These are phyloP conservation scores for Ptychobarbus kaznakovi DNA, from an alignment of 2,797 vertebrate species.

Conservation along the genomic window DNA sequence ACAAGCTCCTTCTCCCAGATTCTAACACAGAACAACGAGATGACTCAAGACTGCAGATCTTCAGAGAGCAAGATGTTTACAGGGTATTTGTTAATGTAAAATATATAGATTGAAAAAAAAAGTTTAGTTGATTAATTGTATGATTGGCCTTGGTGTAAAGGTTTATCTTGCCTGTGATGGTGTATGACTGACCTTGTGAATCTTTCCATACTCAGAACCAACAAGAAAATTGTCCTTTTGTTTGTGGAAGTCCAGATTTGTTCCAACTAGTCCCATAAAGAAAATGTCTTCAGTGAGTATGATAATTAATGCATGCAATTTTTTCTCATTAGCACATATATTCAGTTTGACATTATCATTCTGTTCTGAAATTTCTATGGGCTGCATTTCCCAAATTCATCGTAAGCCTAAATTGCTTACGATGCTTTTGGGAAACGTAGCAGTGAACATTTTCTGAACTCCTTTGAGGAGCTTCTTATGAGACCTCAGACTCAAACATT, in stretches of 20 bases:
- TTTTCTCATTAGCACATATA: not conserved
- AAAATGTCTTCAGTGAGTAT: not conserved
- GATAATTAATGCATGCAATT: not conserved
- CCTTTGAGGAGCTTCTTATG: not conserved
- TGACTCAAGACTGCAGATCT: not conserved
- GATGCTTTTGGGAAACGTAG: not conserved
- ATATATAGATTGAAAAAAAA: not conserved
- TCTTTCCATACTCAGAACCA: conserved; percentile 92
- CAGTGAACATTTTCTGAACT: not conserved
- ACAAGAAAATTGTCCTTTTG: conserved; percentile 89
- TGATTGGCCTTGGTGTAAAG: not conserved
- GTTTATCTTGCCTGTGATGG: not conserved
- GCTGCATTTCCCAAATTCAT: not conserved
- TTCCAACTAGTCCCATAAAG: conserved; percentile 71
- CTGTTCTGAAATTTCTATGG: conserved; percentile 1
- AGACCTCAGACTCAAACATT: not conserved
- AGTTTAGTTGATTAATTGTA: not conserved
- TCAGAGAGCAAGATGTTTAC: not conserved
- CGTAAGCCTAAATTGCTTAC: not conserved
- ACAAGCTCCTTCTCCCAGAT: conserved; percentile 49
- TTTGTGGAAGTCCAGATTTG: conserved; percentile 91
- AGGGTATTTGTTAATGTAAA: not conserved
- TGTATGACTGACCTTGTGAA: conserved; percentile 87
- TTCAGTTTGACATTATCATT: not conserved
- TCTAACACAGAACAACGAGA: conserved; percentile 36